Evolutionary conservation across 2,113 vertebrate species (phyloP).

Genomic region (Urocitellus parryii): DNA sequence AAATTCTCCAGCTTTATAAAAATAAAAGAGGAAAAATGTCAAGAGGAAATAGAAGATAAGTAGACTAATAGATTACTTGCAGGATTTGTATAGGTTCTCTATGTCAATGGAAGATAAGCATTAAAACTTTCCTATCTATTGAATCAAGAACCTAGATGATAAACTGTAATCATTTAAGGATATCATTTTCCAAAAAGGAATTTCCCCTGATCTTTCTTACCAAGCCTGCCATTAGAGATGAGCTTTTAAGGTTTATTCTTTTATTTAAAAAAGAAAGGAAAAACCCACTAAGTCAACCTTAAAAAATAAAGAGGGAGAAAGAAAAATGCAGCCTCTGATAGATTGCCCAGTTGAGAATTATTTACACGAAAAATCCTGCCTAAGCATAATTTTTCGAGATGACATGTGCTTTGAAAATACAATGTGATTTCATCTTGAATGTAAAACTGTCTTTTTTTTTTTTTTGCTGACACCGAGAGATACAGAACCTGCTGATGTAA

Average conservation of each 20-base stretch:
- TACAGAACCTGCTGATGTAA: constrained; percentile 83
- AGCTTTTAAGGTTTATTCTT: constrained; percentile 59
- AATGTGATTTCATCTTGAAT: constrained; percentile 85
- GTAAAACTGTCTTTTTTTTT: constrained; percentile 81
- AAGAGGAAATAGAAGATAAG: not conserved
- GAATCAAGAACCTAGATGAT: constrained; percentile 31
- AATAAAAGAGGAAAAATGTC: not conserved
- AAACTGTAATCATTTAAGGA: constrained; percentile 25
- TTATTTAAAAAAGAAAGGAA: not conserved
- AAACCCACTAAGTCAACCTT: constrained; percentile 3
- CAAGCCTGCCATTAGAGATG: not conserved
- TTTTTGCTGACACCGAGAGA: constrained; percentile 84
- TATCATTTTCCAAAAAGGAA: constrained; percentile 5
- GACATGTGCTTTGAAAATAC: constrained; percentile 86
- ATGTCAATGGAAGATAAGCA: not conserved
- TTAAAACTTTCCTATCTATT: not conserved
- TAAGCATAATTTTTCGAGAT: constrained; percentile 88
- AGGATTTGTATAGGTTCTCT: not conserved
- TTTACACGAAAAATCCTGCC: constrained; percentile 86
- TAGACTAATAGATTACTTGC: not conserved
- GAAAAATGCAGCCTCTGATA: constrained; percentile 68
- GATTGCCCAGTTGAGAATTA: constrained; percentile 85
- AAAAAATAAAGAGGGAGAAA: constrained; percentile 52
- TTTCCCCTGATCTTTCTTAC: not conserved
- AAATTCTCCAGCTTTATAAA: constrained; percentile 4